Percentiles rank a stretch among this genome's conserved stretches.
These are phyloP conservation scores for Dolichopus griseipennis DNA, from an alignment of 2,888 invertebrate species.

Conservation along the genomic window DNA sequence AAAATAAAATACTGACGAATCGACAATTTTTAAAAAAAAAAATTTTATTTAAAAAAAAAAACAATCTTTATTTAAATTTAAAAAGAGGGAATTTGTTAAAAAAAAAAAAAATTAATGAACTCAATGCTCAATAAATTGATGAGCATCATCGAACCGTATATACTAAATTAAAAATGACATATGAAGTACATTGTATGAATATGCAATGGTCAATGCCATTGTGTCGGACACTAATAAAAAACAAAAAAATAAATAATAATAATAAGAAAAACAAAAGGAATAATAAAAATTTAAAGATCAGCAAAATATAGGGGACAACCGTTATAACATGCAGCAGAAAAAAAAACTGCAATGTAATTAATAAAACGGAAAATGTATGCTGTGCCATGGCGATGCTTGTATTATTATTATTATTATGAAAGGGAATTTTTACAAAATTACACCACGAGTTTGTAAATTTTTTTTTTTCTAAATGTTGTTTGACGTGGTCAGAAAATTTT, in stretches of 20 bases:
- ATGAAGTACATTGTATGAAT: neutral
- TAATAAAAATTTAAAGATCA: neutral
- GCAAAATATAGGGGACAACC: neutral
- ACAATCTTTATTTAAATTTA: no score
- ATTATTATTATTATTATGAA: neutral
- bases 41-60: no score
- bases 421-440: no score
- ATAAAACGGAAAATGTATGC: neutral
- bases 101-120: neutral
- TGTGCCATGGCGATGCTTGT: neutral
- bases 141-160: neutral
- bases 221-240: neutral
- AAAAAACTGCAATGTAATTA: neutral
- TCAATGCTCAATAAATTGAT: neutral
- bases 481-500: no score
- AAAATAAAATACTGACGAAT: no score
- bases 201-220: neutral
- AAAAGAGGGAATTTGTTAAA: no score
- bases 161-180: neutral
- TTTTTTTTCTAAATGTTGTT: no score
- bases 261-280: neutral
- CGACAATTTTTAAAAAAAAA: no score
- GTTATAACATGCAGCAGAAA: neutral
- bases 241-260: neutral
- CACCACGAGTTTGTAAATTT: no score